phyloP scores from a whole-genome alignment of 2,888 invertebrate genomes.

The Noctua comes region DNA sequence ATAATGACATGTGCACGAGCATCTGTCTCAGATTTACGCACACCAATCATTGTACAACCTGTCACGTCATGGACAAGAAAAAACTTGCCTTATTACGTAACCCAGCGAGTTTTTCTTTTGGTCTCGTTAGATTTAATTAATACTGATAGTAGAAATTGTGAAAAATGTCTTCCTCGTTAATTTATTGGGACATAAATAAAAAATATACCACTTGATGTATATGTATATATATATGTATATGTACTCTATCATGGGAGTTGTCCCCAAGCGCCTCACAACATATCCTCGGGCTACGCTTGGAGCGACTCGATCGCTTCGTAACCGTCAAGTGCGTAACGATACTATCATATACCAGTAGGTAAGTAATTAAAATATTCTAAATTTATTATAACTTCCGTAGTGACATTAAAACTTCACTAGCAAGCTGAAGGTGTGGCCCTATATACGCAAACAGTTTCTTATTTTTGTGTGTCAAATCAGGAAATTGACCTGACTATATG shows the following conservation, averaged over 20 bases:
- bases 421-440: neutral
- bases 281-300: constrained; percentile 18
- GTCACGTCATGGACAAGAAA: constrained; percentile 39
- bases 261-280: constrained; percentile 15
- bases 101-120: constrained; percentile 19
- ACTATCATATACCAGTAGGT: constrained; percentile 11
- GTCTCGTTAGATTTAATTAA: constrained; percentile 27
- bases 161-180: constrained; percentile 22
- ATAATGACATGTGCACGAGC: constrained; percentile 79
- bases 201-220: constrained; percentile 10
- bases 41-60: constrained; percentile 67
- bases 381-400: constrained; percentile 30
- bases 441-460: neutral
- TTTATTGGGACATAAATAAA: constrained; percentile 18
- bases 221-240: too few relatives aligned
- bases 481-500: neutral
- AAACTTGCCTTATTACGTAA: constrained; percentile 33
- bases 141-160: constrained; percentile 2
- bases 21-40: constrained; percentile 76
- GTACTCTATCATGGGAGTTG: constrained; percentile 2
- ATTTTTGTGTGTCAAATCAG: too few relatives aligned
- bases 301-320: constrained; percentile 1
- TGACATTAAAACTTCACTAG: neutral
- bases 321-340: constrained; percentile 17
- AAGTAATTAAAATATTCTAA: constrained; percentile 10